Evolutionary conservation across 2,888 invertebrate species (phyloP).

Genomic region (Nezara viridula): DNA sequence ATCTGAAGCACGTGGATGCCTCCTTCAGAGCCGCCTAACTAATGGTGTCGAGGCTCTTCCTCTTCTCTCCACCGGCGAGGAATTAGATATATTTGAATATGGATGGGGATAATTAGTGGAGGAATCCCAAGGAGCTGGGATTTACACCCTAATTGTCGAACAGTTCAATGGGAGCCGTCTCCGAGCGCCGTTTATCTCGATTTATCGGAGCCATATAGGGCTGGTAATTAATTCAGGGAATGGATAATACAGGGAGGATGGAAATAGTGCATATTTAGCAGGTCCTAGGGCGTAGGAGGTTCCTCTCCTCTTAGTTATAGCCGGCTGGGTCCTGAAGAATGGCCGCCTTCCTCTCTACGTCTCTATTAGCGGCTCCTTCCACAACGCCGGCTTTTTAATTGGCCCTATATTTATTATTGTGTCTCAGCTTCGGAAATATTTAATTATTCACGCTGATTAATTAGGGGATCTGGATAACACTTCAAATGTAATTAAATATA

Average conservation of each 20-base stretch:
- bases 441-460: constrained; percentile 33
- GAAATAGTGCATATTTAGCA: constrained; percentile 48
- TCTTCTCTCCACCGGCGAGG: constrained; percentile 8
- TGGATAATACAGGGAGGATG: constrained; percentile 20
- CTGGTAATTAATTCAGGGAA: constrained; percentile 36
- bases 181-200: constrained; percentile 17
- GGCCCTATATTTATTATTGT: constrained; percentile 17
- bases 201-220: constrained; percentile 39
- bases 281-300: neutral
- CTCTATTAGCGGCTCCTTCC: constrained; percentile 34
- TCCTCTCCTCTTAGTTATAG: constrained; percentile 16
- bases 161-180: constrained; percentile 17
- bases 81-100: constrained; percentile 48
- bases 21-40: neutral
- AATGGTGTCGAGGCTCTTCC: constrained; percentile 5
- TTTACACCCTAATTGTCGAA: constrained; percentile 36
- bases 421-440: neutral
- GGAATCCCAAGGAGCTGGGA: constrained; percentile 22
- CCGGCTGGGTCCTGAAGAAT: neutral
- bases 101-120: constrained; percentile 41
- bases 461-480: neutral
- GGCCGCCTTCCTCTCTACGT: neutral
- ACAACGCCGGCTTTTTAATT: constrained; percentile 37
- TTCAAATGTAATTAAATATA: neutral
- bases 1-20: constrained; percentile 36